Evolutionary conservation across 64 coral and sea anemone species (phyloP).

Genomic region (Catalaphyllia jardinei): DNA sequence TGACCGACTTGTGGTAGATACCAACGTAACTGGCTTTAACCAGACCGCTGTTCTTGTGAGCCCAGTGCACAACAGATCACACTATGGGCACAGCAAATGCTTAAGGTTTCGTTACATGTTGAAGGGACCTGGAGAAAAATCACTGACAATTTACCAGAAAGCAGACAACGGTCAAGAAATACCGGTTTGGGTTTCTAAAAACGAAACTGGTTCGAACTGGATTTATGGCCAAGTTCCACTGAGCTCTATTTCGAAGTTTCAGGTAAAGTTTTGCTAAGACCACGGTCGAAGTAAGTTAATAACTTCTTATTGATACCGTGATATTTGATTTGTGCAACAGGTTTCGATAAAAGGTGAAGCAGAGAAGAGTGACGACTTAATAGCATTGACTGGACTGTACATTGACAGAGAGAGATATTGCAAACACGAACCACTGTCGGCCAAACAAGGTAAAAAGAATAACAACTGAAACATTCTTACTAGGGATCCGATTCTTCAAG

Average conservation of each 20-base stretch:
- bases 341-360: neutral
- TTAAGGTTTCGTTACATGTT: slow-evolving; percentile 8
- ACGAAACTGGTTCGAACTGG: neutral
- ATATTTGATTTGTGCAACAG: neutral
- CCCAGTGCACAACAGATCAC: neutral
- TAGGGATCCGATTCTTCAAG: too few species aligned
- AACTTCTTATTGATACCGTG: too few species aligned
- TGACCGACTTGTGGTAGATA: neutral
- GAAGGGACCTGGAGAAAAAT: neutral
- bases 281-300: too few species aligned
- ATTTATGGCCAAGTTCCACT: neutral
- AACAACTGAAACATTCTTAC: too few species aligned
- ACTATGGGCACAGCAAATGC: neutral
- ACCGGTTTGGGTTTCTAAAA: neutral
- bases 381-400: neutral
- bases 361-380: neutral
- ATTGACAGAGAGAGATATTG: neutral
- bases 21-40: neutral
- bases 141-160: slow-evolving; percentile 5
- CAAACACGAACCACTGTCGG: neutral
- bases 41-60: slow-evolving; percentile 1
- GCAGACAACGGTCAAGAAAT: neutral
- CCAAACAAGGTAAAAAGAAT: neutral
- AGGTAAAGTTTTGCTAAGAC: neutral
- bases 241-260: neutral